These are phyloP conservation scores for Pyrocephalus nanus DNA, from an alignment of 2,797 vertebrate genomes.

Conservation along the genomic window DNA sequence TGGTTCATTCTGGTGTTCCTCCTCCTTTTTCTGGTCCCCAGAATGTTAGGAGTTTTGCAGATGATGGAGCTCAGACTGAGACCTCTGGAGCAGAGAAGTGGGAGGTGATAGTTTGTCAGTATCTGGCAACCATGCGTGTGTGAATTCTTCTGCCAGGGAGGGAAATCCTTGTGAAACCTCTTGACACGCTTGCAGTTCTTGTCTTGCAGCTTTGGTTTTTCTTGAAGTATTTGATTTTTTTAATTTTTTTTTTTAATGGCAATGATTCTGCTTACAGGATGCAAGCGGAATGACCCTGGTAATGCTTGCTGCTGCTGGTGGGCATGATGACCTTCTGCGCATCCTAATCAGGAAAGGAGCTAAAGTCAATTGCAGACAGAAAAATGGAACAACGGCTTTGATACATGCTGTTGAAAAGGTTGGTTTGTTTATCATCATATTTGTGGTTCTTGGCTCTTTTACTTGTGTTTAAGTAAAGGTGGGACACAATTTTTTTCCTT, in stretches of 20 bases:
- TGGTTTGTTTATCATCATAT: neutral
- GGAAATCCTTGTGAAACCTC: neutral
- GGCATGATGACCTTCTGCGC: slow-evolving; percentile 93
- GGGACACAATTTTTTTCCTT: neutral
- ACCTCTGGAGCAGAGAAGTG: neutral
- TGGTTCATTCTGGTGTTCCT: neutral
- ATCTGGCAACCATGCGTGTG: neutral
- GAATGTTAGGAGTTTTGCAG: neutral
- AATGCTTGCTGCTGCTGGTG: slow-evolving; percentile 95
- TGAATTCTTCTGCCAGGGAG: neutral
- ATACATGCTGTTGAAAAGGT: slow-evolving; percentile 99
- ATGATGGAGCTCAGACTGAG: neutral
- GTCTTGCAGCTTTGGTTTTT: neutral
- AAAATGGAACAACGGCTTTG: slow-evolving; percentile 93
- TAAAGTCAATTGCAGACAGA: slow-evolving; percentile 90
- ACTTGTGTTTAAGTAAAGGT: neutral
- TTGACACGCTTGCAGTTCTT: neutral
- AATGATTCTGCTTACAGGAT: slow-evolving; percentile 79
- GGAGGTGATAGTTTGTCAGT: neutral
- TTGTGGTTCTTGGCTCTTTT: neutral
- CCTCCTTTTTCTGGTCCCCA: neutral
- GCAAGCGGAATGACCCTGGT: slow-evolving; percentile 94
- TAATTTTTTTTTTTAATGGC: neutral
- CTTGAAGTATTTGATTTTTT: neutral
- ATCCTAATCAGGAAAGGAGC: slow-evolving; percentile 93